These are phyloP conservation scores for Hippoglossus hippoglossus DNA, from an alignment of 2,797 vertebrate species.

Conservation along the genomic window DNA sequence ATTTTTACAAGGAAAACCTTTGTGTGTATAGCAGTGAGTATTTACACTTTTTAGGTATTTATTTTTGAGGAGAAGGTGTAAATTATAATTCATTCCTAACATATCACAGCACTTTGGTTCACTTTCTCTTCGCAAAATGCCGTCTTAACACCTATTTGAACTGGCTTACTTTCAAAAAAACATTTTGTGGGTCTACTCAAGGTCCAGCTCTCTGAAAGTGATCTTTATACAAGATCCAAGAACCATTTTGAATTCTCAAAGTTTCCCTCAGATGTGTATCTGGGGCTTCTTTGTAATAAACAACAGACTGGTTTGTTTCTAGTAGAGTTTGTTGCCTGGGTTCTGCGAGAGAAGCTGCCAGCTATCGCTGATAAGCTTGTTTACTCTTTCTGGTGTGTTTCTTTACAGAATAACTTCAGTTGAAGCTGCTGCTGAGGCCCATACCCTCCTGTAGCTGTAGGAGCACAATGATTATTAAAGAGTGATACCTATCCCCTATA, in stretches of 20 bases:
- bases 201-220: not conserved
- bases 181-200: not conserved
- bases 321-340: conserved; percentile 3
- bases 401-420: conserved; percentile 23
- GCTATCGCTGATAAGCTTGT: conserved; percentile 33
- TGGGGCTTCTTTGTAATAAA: not conserved
- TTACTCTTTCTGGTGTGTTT: conserved; percentile 41
- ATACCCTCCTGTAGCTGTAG: not conserved
- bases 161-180: not conserved
- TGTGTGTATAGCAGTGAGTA: not conserved
- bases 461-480: not conserved
- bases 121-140: not conserved
- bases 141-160: not conserved
- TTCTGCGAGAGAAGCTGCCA: conserved; percentile 31
- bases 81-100: too few species aligned
- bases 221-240: not conserved
- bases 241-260: not conserved
- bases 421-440: conserved; percentile 19
- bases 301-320: not conserved
- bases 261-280: not conserved
- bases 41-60: not conserved
- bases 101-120: not conserved
- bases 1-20: not conserved
- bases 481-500: not conserved
- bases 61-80: not conserved